Percentiles rank a stretch among this genome's conserved stretches.
Evolutionary conservation across 2,888 invertebrate species (phyloP).

Genomic region (Leptinotarsa peninsularis): DNA sequence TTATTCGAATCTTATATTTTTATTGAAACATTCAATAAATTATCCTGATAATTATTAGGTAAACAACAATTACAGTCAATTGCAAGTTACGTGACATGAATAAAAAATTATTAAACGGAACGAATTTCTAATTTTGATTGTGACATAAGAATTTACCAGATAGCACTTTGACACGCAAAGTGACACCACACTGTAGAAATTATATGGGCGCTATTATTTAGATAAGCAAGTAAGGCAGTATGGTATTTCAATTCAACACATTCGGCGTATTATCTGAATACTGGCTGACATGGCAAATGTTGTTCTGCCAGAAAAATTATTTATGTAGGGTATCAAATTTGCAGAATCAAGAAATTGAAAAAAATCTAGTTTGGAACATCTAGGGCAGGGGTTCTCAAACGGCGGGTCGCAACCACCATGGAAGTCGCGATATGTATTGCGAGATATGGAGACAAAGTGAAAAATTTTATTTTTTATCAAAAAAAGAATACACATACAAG

Average conservation of each 20-base stretch:
- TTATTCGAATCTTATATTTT: background rate
- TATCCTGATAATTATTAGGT: background rate
- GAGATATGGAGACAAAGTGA: too few relatives aligned
- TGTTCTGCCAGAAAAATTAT: too few relatives aligned
- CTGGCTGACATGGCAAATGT: too few relatives aligned
- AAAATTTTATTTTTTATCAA: background rate
- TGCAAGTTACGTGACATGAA: conserved; percentile 1
- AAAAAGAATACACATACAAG: too few relatives aligned
- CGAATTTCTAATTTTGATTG: conserved; percentile 10
- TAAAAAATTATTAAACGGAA: conserved; percentile 6
- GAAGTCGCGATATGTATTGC: too few relatives aligned
- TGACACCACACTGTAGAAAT: background rate
- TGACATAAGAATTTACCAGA: conserved; percentile 3
- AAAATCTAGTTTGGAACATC: too few relatives aligned
- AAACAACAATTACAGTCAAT: conserved; percentile 10
- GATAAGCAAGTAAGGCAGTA: background rate
- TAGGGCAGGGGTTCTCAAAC: background rate
- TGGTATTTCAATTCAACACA: too few relatives aligned
- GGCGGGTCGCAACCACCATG: too few relatives aligned
- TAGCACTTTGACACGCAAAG: too few relatives aligned
- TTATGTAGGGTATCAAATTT: too few relatives aligned
- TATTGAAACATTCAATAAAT: background rate
- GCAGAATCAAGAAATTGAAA: too few relatives aligned
- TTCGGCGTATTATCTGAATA: too few relatives aligned
- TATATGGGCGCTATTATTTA: background rate